Conservation (phyloP, 2,888 invertebrate genomes). For the Gisinianus flammeolus region DNA sequence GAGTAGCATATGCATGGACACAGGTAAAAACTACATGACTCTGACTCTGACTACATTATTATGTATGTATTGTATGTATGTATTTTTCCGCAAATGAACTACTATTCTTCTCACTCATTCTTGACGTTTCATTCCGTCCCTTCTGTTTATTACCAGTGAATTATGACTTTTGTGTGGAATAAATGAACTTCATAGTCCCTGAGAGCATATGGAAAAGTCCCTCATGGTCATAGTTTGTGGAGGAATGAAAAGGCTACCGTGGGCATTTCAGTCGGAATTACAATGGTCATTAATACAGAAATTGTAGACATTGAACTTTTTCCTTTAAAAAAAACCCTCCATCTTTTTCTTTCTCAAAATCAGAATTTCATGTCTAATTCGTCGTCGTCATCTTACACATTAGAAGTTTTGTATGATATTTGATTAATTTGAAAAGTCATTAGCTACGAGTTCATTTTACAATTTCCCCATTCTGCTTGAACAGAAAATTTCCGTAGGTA, state of each 20-base stretch:
- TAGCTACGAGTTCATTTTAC: too few species aligned
- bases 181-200: background rate
- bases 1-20: background rate
- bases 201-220: background rate
- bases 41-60: too few species aligned
- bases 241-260: background rate
- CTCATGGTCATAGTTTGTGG: background rate
- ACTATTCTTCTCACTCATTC: background rate
- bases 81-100: conserved; percentile 7
- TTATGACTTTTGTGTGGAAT: background rate
- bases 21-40: too few species aligned
- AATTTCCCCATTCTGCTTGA: too few species aligned
- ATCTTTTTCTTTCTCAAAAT: too few species aligned
- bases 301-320: background rate
- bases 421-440: too few species aligned
- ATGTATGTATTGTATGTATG: background rate
- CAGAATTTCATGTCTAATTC: too few species aligned
- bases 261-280: background rate
- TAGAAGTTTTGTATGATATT: too few species aligned
- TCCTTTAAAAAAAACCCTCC: background rate
- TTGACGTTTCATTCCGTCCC: background rate
- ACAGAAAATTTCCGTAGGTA: too few species aligned
- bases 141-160: background rate
- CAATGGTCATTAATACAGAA: background rate
- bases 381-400: too few species aligned